A percentile compares a stretch with the other conserved stretches of the same genome.
phyloP scores from a whole-genome alignment of 1,140 invertebrate genomes.

The Calliopsis andreniformis region DNA sequence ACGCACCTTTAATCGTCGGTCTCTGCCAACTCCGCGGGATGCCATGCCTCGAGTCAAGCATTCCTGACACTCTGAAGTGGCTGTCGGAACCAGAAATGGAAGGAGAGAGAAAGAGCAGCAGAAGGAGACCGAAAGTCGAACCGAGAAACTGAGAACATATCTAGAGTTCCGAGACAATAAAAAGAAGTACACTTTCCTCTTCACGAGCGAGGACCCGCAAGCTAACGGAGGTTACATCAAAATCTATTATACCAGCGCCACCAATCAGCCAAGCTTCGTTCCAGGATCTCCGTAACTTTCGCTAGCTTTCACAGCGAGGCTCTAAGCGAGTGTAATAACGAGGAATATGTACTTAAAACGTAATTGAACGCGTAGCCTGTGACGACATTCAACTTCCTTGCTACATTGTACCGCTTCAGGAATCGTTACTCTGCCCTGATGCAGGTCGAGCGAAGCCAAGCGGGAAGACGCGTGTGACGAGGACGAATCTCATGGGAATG shows the following conservation, averaged over 20 bases:
- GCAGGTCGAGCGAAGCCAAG: constrained; percentile 9
- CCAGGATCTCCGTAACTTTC: too few relatives aligned
- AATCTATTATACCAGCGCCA: too few relatives aligned
- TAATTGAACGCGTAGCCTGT: constrained; percentile 20
- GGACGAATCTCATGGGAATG: constrained; percentile 74
- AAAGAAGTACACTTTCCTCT: constrained; percentile 24
- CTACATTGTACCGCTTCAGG: background rate
- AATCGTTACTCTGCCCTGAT: constrained; percentile 24
- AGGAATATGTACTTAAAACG: background rate
- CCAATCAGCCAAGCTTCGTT: too few relatives aligned
- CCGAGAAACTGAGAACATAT: constrained; percentile 57
- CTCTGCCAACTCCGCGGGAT: constrained; percentile 66
- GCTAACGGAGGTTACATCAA: constrained; percentile 18
- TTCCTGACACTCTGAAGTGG: constrained; percentile 69
- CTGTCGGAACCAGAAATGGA: constrained; percentile 68
- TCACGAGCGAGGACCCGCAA: background rate
- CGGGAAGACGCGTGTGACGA: constrained; percentile 48
- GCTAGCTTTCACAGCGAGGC: background rate
- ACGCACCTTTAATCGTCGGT: constrained; percentile 59
- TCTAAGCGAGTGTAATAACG: constrained; percentile 14
- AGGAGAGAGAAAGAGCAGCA: constrained; percentile 45
- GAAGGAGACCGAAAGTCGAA: constrained; percentile 39
- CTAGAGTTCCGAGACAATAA: constrained; percentile 54
- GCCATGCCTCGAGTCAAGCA: constrained; percentile 65
- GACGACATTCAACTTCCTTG: background rate